Conservation (phyloP, 2,888 invertebrate species). For the Linnaemya tessellans region DNA sequence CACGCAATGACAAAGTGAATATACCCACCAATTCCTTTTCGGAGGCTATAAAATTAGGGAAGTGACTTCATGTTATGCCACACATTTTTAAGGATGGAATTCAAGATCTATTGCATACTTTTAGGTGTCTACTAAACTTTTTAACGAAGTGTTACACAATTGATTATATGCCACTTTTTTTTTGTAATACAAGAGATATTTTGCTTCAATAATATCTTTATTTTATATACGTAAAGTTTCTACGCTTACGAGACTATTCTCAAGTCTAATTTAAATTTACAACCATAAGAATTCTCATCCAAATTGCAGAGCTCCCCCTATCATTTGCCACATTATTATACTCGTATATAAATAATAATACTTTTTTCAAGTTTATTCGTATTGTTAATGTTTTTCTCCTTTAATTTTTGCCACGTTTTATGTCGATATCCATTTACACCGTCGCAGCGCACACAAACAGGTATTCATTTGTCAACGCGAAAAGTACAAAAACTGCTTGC, state of each 20-base stretch:
- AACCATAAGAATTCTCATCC: neutral
- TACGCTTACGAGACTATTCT: neutral
- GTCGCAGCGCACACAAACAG: neutral
- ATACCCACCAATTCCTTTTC: too few relatives aligned
- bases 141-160: too few relatives aligned
- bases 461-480: neutral
- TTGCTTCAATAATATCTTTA: neutral
- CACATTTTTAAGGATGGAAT: too few relatives aligned
- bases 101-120: too few relatives aligned
- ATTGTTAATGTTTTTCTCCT: constrained; percentile 54
- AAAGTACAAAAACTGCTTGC: constrained; percentile 35
- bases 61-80: too few relatives aligned
- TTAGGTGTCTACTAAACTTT: too few relatives aligned
- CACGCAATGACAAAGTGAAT: too few relatives aligned
- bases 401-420: constrained; percentile 45
- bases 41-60: too few relatives aligned
- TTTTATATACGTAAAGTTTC: neutral
- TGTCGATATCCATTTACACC: constrained; percentile 33
- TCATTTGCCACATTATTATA: constrained; percentile 35
- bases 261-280: neutral
- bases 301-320: neutral
- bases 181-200: neutral
- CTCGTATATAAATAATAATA: constrained; percentile 55
- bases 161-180: neutral
- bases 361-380: constrained; percentile 65